Conservation (phyloP, 1,140 invertebrate species). For the Papilio polytes region DNA sequence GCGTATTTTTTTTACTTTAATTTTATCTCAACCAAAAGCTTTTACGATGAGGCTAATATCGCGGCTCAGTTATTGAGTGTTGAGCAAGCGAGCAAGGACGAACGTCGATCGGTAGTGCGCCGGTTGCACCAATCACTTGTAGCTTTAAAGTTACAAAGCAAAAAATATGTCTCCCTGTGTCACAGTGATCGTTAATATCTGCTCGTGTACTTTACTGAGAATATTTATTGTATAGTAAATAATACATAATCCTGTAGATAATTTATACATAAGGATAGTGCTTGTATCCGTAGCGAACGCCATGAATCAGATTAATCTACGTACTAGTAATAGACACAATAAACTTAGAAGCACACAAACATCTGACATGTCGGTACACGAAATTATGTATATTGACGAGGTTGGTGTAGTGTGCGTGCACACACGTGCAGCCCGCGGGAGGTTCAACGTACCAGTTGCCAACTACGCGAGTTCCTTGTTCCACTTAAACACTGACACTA, state of each 20-base stretch:
- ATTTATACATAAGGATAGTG: constrained; percentile 30
- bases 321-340: constrained; percentile 55
- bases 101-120: constrained; percentile 52
- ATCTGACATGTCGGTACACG: constrained; percentile 39
- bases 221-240: neutral
- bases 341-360: constrained; percentile 57
- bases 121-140: constrained; percentile 60
- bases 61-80: constrained; percentile 67
- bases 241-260: neutral
- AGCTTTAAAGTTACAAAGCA: constrained; percentile 39
- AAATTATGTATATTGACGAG: constrained; percentile 44
- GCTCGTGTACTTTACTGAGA: neutral
- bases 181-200: neutral
- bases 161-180: neutral
- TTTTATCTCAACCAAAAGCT: constrained; percentile 61
- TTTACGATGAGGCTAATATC: constrained; percentile 74
- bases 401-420: constrained; percentile 50
- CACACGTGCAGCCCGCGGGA: constrained; percentile 54
- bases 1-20: constrained; percentile 48
- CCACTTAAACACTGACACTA: constrained; percentile 80
- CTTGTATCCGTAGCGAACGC: constrained; percentile 41
- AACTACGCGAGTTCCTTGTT: constrained; percentile 82
- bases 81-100: constrained; percentile 77
- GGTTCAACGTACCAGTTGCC: constrained; percentile 81
- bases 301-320: constrained; percentile 77